phyloP scores from a whole-genome alignment of 2,113 vertebrate genomes.

The Henicopernis longicauda region DNA sequence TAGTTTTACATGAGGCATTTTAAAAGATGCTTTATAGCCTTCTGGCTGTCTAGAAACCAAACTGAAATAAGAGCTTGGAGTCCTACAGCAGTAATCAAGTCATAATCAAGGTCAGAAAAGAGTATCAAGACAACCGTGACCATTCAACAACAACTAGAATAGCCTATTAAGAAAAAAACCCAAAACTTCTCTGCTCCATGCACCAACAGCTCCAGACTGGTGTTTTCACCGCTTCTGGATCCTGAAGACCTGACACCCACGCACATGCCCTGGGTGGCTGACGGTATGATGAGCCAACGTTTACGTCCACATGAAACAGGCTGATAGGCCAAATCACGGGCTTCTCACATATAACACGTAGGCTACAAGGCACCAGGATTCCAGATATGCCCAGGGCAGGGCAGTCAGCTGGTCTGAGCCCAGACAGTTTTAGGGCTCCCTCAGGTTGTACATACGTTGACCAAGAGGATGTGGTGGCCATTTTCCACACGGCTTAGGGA shows the following conservation, averaged over 20 bases:
- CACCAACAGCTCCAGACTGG: neutral
- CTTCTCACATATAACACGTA: neutral
- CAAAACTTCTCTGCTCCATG: neutral
- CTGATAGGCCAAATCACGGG: neutral
- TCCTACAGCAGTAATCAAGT: neutral
- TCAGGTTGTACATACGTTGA: rapidly evolving
- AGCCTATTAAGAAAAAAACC: neutral
- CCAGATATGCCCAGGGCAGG: neutral
- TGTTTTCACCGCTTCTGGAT: neutral
- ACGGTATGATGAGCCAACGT: neutral
- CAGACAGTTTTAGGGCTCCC: neutral
- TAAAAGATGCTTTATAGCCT: neutral
- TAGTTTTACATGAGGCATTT: neutral
- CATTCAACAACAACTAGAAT: neutral
- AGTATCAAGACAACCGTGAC: neutral
- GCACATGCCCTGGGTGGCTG: neutral
- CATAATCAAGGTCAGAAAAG: neutral
- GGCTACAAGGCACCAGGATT: neutral
- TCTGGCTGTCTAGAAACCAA: neutral
- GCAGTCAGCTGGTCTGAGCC: neutral
- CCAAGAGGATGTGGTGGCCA: rapidly evolving
- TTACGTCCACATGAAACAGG: neutral
- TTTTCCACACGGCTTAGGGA: neutral
- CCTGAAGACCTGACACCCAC: neutral
- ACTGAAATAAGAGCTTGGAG: neutral